Conservation (phyloP, 2,113 vertebrate species). For the Scomber colias region DNA sequence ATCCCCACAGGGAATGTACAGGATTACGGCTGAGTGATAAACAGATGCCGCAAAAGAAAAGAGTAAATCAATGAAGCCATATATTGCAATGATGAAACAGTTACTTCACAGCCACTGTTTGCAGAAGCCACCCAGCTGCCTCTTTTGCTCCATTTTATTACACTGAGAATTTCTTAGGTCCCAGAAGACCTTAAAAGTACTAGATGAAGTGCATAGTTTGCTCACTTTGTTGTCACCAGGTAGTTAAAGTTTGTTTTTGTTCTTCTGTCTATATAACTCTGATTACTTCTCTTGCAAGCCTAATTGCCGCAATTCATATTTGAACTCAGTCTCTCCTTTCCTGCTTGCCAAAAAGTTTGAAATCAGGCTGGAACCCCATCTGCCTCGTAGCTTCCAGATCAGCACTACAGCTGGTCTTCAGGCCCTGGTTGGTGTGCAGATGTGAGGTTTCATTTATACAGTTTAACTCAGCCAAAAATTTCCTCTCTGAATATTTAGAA, state of each 20-base stretch:
- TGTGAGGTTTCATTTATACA: slow-evolving; percentile 43
- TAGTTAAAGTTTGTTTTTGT: slow-evolving; percentile 35
- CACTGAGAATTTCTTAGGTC: slow-evolving; percentile 1
- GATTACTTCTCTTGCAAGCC: slow-evolving; percentile 39
- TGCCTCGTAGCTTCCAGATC: slow-evolving; percentile 52
- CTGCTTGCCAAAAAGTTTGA: slow-evolving; percentile 57
- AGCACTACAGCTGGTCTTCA: slow-evolving; percentile 56
- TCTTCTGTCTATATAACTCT: slow-evolving; percentile 3
- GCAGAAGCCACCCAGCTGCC: slow-evolving; percentile 28
- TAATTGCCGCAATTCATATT: slow-evolving; percentile 60
- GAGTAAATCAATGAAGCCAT: slow-evolving; percentile 56
- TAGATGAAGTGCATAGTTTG: slow-evolving; percentile 15
- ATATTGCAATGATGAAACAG: slow-evolving; percentile 62
- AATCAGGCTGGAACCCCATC: slow-evolving; percentile 55
- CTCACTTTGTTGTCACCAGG: slow-evolving; percentile 19
- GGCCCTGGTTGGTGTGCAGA: slow-evolving; percentile 41
- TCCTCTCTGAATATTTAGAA: slow-evolving; percentile 7
- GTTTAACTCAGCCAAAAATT: slow-evolving; percentile 7
- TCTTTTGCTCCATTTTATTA: slow-evolving; percentile 32
- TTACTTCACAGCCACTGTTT: slow-evolving; percentile 49
- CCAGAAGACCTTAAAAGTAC: slow-evolving; percentile 17
- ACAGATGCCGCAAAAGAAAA: slow-evolving; percentile 56
- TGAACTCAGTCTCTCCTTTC: slow-evolving; percentile 29
- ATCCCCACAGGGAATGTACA: slow-evolving; percentile 35
- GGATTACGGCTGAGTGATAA: slow-evolving; percentile 49